Percentiles rank a stretch among this genome's conserved stretches.
Conservation (phyloP, 2,113 vertebrate genomes). For the Ageneiosus marmoratus region DNA sequence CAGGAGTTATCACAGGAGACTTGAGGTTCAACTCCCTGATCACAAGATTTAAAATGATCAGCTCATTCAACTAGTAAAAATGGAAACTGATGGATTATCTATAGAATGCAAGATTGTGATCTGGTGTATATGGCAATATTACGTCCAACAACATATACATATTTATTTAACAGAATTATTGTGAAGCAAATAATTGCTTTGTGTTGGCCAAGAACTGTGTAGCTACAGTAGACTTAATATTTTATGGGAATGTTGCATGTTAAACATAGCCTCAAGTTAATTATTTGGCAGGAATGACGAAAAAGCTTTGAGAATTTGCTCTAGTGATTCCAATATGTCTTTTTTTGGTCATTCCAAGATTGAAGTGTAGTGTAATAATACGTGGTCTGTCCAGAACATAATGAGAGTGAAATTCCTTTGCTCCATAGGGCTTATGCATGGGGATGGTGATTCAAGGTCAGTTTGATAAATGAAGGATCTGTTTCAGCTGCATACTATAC, state of each 20-base stretch:
- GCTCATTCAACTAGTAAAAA: background rate
- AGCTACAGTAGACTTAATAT: background rate
- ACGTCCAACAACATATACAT: background rate
- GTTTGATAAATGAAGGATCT: too few relatives aligned
- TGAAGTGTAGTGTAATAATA: background rate
- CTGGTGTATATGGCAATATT: background rate
- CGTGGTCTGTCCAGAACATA: too few relatives aligned
- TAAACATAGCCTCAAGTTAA: background rate
- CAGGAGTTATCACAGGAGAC: constrained; percentile 51
- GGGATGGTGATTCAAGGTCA: too few relatives aligned
- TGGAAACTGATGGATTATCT: background rate
- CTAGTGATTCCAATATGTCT: background rate
- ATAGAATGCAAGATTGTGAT: background rate
- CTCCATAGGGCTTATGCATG: too few relatives aligned
- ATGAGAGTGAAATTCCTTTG: too few relatives aligned
- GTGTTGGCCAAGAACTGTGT: background rate
- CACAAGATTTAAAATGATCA: constrained; percentile 46
- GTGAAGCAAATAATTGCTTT: background rate
- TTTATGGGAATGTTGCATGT: background rate
- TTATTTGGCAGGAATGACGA: background rate
- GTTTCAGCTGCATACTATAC: too few relatives aligned
- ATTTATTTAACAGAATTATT: background rate
- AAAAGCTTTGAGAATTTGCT: background rate
- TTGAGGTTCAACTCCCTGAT: constrained; percentile 31
- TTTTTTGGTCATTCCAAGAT: background rate